Evolutionary conservation across 1,140 invertebrate genomes (phyloP).

Genomic region (Tetramorium simillimum): DNA sequence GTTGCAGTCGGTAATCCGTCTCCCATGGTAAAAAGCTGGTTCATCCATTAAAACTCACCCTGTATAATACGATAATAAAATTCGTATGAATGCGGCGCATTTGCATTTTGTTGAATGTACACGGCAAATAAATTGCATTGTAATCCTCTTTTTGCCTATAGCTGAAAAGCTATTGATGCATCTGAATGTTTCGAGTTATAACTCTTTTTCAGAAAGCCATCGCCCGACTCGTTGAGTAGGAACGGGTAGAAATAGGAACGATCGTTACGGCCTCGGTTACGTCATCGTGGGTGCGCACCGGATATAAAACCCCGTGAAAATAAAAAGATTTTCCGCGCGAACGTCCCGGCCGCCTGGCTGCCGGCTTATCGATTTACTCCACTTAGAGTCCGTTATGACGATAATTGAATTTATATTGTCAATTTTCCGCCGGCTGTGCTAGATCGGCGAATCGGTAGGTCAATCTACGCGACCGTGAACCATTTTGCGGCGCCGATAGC

Average conservation of each 20-base stretch:
- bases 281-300: conserved; percentile 11
- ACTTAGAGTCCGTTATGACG: conserved; percentile 49
- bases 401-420: conserved; percentile 60
- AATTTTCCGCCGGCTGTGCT: conserved; percentile 47
- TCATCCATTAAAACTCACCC: no score
- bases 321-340: conserved; percentile 30
- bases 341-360: not conserved
- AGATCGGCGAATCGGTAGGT: conserved; percentile 39
- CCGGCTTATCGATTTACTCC: conserved; percentile 53
- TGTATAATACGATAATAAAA: no score
- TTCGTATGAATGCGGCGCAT: conserved; percentile 24
- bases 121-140: conserved; percentile 39
- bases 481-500: conserved; percentile 30
- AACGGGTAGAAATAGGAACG: conserved; percentile 5
- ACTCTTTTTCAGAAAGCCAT: conserved; percentile 31
- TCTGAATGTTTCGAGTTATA: conserved; percentile 34
- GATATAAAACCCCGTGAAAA: conserved; percentile 35
- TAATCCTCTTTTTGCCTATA: conserved; percentile 30
- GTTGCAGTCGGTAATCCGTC: no score
- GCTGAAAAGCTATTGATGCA: conserved; percentile 31
- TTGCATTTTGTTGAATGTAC: conserved; percentile 36
- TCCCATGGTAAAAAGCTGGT: no score
- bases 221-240: not conserved
- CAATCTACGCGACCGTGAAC: conserved; percentile 46
- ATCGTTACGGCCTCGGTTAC: conserved; percentile 42